These are phyloP conservation scores for Tichodroma muraria DNA, from an alignment of 2,113 vertebrate species.

Conservation along the genomic window DNA sequence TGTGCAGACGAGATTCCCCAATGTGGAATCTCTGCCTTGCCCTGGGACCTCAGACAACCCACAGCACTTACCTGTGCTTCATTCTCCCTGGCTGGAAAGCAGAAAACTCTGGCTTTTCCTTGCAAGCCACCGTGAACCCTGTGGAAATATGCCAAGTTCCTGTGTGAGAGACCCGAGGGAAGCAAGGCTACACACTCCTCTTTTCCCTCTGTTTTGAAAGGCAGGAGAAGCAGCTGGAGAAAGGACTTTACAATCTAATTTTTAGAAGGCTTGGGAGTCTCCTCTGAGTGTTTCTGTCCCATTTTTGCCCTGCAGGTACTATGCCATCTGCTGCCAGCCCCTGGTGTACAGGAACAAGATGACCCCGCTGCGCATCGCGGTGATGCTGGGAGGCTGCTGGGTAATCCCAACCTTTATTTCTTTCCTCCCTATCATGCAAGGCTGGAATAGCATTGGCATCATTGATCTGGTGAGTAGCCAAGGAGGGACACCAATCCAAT, in stretches of 20 bases:
- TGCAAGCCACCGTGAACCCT: not conserved
- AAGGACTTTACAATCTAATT: not conserved
- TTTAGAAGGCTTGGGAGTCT: no score
- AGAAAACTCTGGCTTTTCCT: not conserved
- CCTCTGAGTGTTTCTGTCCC: not conserved
- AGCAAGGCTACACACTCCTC: not conserved
- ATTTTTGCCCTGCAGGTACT: conserved; percentile 78
- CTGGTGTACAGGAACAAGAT: conserved; percentile 98
- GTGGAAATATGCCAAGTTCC: not conserved
- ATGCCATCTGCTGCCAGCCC: conserved; percentile 98
- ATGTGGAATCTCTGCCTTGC: not conserved
- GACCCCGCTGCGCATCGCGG: conserved; percentile 88
- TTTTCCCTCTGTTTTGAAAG: not conserved
- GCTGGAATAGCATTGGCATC: conserved; percentile 99
- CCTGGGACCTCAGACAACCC: not conserved
- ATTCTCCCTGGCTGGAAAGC: not conserved
- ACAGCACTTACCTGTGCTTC: not conserved
- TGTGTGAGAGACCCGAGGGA: not conserved
- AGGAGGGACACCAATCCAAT: not conserved
- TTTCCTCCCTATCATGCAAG: conserved; percentile 98
- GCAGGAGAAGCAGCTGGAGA: not conserved
- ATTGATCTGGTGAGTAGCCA: conserved; percentile 83
- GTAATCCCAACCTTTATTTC: conserved; percentile 94
- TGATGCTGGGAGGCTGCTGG: conserved; percentile 98
- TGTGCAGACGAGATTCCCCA: no score